Percentiles rank a stretch among this genome's conserved stretches.
These are phyloP conservation scores for Troides oblongomaculatus DNA, from an alignment of 2,888 invertebrate species.

Conservation along the genomic window DNA sequence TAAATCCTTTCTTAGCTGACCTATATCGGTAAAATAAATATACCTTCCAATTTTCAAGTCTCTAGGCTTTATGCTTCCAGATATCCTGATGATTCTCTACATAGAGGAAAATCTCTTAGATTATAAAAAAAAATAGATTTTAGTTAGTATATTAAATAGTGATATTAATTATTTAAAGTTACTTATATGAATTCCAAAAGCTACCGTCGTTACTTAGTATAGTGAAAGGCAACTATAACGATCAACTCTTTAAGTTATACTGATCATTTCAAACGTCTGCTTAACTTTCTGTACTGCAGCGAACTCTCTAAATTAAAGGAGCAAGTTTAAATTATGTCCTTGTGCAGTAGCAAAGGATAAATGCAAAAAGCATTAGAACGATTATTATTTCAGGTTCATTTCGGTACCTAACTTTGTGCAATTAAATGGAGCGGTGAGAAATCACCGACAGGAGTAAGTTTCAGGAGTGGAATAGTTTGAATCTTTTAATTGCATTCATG, in stretches of 20 bases:
- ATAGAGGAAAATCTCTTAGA: too few relatives aligned
- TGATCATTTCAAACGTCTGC: conserved; percentile 29
- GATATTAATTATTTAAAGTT: not conserved
- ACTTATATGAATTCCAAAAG: not conserved
- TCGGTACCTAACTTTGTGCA: conserved; percentile 9
- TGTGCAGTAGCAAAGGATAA: conserved; percentile 20
- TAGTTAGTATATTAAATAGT: too few relatives aligned
- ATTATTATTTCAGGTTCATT: conserved; percentile 6
- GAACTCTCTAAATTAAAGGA: conserved; percentile 30
- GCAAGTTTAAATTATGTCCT: conserved; percentile 33
- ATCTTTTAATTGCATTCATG: not conserved
- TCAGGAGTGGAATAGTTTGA: not conserved
- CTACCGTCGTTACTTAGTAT: not conserved
- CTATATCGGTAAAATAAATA: too few relatives aligned
- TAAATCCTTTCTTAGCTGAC: too few relatives aligned
- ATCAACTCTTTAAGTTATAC: conserved; percentile 29
- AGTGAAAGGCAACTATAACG: conserved; percentile 23
- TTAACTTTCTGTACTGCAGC: conserved; percentile 29
- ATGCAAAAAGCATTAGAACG: conserved; percentile 21
- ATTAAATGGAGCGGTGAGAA: conserved; percentile 8
- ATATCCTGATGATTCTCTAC: too few relatives aligned
- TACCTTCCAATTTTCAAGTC: too few relatives aligned
- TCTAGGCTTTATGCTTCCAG: too few relatives aligned
- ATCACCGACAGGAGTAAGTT: conserved; percentile 2
- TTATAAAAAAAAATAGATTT: too few relatives aligned